These are phyloP conservation scores for Erebia palarica DNA, from an alignment of 2,888 invertebrate species.

Conservation along the genomic window DNA sequence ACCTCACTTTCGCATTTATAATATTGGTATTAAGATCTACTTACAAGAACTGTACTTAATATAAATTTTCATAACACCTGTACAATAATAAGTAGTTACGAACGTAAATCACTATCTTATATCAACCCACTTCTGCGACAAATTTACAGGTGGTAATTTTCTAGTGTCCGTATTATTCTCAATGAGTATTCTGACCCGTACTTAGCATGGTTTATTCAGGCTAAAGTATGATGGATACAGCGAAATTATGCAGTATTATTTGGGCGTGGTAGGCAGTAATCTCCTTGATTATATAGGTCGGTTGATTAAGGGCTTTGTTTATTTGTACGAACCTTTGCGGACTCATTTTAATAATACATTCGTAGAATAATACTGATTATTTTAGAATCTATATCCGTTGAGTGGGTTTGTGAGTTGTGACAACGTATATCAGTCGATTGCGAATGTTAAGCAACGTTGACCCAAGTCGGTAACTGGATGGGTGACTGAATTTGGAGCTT, in stretches of 20 bases:
- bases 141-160: constrained; percentile 62
- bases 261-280: constrained; percentile 27
- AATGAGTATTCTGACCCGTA: constrained; percentile 56
- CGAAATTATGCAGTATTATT: constrained; percentile 46
- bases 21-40: no score
- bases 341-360: constrained; percentile 21
- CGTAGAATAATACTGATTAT: no score
- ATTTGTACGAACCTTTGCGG: constrained; percentile 25
- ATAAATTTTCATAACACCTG: no score
- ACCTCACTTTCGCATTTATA: not conserved
- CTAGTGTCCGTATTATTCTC: constrained; percentile 63
- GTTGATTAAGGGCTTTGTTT: constrained; percentile 28
- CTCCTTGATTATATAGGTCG: constrained; percentile 27
- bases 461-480: no score
- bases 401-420: no score
- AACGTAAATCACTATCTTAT: not conserved
- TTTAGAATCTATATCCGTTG: no score
- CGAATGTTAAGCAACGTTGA: no score
- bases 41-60: no score
- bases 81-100: not conserved
- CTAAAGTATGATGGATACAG: constrained; percentile 46
- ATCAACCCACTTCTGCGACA: constrained; percentile 47
- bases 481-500: no score
- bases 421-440: no score
- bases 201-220: constrained; percentile 57